Conservation (phyloP, 2,113 vertebrate species). For the Barnardius zonarius region DNA sequence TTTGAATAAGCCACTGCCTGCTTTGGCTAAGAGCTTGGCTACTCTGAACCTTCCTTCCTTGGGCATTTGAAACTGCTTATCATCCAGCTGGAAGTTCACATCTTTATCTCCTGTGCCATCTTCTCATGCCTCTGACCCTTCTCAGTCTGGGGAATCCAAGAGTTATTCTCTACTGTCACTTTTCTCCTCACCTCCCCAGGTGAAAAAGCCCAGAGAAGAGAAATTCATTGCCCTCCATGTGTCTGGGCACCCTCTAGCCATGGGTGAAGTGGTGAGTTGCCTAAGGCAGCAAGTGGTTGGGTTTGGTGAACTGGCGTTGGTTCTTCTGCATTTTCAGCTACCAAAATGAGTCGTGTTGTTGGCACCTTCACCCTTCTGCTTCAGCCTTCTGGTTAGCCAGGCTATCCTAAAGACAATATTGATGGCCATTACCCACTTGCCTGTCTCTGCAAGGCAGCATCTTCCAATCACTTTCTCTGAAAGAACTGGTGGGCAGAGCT, state of each 20-base stretch:
- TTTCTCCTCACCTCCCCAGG: not conserved
- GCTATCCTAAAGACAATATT: not conserved
- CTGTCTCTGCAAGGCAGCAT: not conserved
- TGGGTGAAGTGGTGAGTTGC: not conserved
- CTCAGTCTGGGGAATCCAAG: not conserved
- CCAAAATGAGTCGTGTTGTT: not conserved
- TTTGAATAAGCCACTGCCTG: not conserved
- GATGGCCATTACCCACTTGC: not conserved
- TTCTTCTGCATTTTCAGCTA: not conserved
- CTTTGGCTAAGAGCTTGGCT: not conserved
- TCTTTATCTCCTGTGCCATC: not conserved
- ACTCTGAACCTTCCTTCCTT: not conserved
- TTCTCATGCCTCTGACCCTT: not conserved
- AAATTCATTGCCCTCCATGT: not conserved
- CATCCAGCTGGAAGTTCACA: not conserved
- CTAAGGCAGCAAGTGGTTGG: not conserved
- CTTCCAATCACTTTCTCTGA: not conserved
- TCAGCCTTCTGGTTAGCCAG: not conserved
- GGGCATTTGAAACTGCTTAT: accelerated
- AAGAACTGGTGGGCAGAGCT: not conserved
- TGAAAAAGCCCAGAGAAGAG: not conserved
- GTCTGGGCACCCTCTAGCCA: not conserved
- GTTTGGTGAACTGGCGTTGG: not conserved
- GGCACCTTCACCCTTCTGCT: not conserved
- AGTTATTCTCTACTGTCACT: not conserved